phyloP scores from a whole-genome alignment of 2,888 invertebrate species.

The Cephus nigrinus region DNA sequence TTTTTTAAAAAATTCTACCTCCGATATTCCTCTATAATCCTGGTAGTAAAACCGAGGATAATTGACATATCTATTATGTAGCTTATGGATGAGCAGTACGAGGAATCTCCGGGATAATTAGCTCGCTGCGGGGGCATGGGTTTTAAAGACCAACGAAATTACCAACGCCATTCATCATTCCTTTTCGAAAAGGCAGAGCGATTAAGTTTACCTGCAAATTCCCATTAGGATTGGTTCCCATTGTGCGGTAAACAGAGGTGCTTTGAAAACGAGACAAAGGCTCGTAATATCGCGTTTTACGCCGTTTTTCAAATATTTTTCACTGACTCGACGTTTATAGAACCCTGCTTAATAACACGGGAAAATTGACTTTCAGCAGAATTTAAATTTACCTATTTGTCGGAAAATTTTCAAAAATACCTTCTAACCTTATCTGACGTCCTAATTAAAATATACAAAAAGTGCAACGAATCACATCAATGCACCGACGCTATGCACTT shows the following conservation, averaged over 20 bases:
- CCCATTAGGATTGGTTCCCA: slow-evolving; percentile 1
- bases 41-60: slow-evolving; percentile 37
- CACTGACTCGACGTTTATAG: not conserved
- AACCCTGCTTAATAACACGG: not conserved
- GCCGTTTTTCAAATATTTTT: not conserved
- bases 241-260: not conserved
- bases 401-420: not conserved
- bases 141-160: not conserved
- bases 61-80: slow-evolving; percentile 29
- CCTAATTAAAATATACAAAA: not conserved
- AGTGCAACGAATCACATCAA: not conserved
- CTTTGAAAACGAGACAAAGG: not conserved
- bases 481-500: not conserved
- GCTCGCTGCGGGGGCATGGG: slow-evolving; percentile 9
- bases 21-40: slow-evolving; percentile 34
- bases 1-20: slow-evolving; percentile 28
- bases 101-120: slow-evolving; percentile 29
- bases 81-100: not conserved
- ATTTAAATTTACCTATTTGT: not conserved
- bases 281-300: not conserved
- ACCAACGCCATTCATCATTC: not conserved
- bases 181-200: not conserved
- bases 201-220: not conserved
- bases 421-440: not conserved
- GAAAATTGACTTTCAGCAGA: not conserved